Evolutionary conservation across 1,140 invertebrate species (phyloP), one percentile per base, ranked within the genome.

Genomic region (Ectropis grisescens): DNA sequence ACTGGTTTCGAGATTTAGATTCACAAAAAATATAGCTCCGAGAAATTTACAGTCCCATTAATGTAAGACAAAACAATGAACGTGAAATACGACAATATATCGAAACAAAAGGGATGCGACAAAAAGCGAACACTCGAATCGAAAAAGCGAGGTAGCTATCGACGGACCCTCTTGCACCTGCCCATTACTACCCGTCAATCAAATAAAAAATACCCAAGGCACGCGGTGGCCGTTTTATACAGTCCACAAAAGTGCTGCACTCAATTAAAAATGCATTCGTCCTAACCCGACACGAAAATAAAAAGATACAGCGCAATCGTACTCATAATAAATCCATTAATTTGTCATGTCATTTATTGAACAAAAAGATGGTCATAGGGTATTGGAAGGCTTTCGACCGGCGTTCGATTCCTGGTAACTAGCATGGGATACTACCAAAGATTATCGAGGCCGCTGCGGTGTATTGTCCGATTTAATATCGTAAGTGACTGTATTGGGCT

Each of bases 221-320:
- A 62, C 64, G 62, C 69, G 64, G 74, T 71, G 70, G 64, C 70
- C 69, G 59, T 60, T 75, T 69, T 68, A 72, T 71, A 68, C 57
- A 76, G 70, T 74, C 70, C 61, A 75, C 74, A 70, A 75, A 71
- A 74, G 59, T 78, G 68, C 62, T 61, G 71, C 69, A 71, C 72
- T 75, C 72, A 78, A 80, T 80, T 78, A 78, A 80, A 78, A 78
- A 78, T 75, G 68, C 75, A 80, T 78, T 78, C 71, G 65, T 74
- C 66, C 70, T 67, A 64, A 68, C 53, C 60, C 55, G 54, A 66
- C 52, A 61, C 47, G 39, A 56, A 64, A 71, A 64, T 66, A 57
- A 72, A 72, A 68, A 62, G 55, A 52, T 33, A 37, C 43, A 43
- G 54, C 55, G 56, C 60, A 70, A 61, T 71, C 67, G 56, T 33